Percentiles rank a stretch among this genome's conserved stretches.
Conservation (phyloP, 2,888 invertebrate species). For the Diarsia rubi region DNA sequence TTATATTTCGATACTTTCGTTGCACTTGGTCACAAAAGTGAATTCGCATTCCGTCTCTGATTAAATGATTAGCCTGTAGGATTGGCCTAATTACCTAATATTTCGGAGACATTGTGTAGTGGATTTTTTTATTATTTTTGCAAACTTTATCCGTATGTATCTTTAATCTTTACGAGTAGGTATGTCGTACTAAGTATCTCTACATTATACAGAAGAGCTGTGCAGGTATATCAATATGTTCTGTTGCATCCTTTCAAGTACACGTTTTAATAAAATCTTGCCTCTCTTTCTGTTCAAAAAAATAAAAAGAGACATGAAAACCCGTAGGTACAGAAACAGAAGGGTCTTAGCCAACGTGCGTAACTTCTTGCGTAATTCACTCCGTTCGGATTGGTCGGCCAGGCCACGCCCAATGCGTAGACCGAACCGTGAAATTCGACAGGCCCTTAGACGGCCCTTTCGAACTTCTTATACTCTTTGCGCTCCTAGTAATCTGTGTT, state of each 20-base stretch:
- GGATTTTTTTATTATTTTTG: neutral
- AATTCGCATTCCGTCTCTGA: neutral
- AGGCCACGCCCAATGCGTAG: slow-evolving; percentile 89
- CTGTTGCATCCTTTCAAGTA: slow-evolving; percentile 7
- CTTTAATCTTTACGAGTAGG: neutral
- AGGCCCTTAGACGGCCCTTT: slow-evolving; percentile 87
- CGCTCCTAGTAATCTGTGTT: slow-evolving; percentile 88
- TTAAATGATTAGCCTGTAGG: neutral
- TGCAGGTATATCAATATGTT: neutral
- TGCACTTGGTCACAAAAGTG: neutral
- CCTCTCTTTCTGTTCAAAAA: slow-evolving; percentile 62
- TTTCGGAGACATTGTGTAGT: neutral
- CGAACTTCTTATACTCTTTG: slow-evolving; percentile 82
- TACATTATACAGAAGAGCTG: neutral
- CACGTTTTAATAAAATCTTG: slow-evolving; percentile 40
- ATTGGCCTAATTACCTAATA: neutral
- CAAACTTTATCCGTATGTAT: neutral
- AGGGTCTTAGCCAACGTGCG: slow-evolving; percentile 78
- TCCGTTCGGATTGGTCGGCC: slow-evolving; percentile 82
- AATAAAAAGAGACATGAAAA: slow-evolving; percentile 53
- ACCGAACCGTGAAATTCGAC: slow-evolving; percentile 85
- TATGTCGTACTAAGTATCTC: neutral
- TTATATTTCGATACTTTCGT: neutral
- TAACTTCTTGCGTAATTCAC: slow-evolving; percentile 85
- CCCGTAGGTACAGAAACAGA: slow-evolving; percentile 70